Base-by-base conservation (phyloP, 1,140 invertebrate genomes). In the Tetramorium parvispinum region DNA sequence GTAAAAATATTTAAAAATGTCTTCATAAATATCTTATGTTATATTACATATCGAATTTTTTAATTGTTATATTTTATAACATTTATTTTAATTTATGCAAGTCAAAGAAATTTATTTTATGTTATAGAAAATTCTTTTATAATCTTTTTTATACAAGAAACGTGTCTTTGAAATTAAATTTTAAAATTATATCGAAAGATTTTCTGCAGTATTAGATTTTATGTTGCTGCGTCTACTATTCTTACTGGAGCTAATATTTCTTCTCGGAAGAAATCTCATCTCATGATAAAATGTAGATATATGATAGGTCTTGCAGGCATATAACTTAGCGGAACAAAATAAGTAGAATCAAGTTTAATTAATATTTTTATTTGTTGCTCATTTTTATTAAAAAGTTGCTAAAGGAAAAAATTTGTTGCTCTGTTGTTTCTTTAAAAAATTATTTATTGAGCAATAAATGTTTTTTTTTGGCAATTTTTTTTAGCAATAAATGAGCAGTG, bases 181-280 rank as follows among this genome's bases (percentile, higher is more conserved):
- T 40, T 40, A 11, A 37, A 40, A 65, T 65, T 46, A 32, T 24
- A 13, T 75, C n/a, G 13, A 13, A 10, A 13, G 0, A 0, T 77
- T 77, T 24, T 43, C 4, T 43, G 11, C 16, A 43, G 18, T 57
- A 40, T 46, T 70, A 32, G 18, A 87, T 83, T 85, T 76, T 65
- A 87, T 68, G 10, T 21, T 43, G 24, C 46, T 13, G 61, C 55
- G 13, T 82, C 61, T 46, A 46, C 43, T 27, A 2, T 21, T 18
- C 13, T 7, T 24, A 8, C 43, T n/a, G 46, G 43, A 75, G 46
- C 51, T 71, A 66, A 6, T 53, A 16, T 86, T 57, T 51, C 51
- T 71, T 88, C 55, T 40, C 32, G 8, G 53, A 61, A 85, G 37
- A 40, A 63, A 51, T 71, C 24, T 51, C 8, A 66, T 55, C 27